phyloP scores from a whole-genome alignment of 2,797 vertebrate genomes.

The Rhynchotus rufescens region DNA sequence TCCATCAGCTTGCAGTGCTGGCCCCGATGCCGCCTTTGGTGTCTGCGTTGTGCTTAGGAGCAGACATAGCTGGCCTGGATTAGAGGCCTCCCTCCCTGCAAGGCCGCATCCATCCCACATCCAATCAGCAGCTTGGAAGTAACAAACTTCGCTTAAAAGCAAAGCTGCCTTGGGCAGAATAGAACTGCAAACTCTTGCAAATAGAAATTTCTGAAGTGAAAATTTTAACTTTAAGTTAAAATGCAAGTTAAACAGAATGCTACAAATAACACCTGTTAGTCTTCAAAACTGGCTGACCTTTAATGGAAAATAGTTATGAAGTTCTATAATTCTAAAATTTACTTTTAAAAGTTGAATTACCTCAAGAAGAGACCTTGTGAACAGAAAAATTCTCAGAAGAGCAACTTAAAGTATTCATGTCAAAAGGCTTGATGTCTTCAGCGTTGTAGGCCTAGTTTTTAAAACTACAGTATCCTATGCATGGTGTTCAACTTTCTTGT shows the following conservation, averaged over 20 bases:
- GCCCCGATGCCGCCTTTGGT: not conserved
- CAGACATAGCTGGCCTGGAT: not conserved
- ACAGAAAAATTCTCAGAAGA: not conserved
- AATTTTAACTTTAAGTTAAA: not conserved
- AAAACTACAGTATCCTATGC: not conserved
- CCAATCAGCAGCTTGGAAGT: not conserved
- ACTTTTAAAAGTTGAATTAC: not conserved
- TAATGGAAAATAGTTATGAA: not conserved
- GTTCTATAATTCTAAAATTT: not conserved
- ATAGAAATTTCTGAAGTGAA: not conserved
- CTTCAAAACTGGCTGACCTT: not conserved
- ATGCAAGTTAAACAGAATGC: not conserved
- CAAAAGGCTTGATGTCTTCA: not conserved
- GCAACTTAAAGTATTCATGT: not conserved
- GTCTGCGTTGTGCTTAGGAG: fast-evolving
- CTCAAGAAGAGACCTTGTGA: too few species aligned
- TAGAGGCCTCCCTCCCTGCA: not conserved
- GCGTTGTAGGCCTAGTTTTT: not conserved
- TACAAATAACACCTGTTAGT: not conserved
- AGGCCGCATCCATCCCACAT: not conserved
- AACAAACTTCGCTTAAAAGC: not conserved
- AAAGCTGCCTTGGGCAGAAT: not conserved
- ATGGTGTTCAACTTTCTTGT: not conserved
- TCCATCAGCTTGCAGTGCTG: not conserved
- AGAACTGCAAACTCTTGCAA: not conserved